A percentile compares a stretch with the other conserved stretches of the same genome.
Evolutionary conservation across 2,888 invertebrate genomes (phyloP).

Genomic region (Mimas tiliae): DNA sequence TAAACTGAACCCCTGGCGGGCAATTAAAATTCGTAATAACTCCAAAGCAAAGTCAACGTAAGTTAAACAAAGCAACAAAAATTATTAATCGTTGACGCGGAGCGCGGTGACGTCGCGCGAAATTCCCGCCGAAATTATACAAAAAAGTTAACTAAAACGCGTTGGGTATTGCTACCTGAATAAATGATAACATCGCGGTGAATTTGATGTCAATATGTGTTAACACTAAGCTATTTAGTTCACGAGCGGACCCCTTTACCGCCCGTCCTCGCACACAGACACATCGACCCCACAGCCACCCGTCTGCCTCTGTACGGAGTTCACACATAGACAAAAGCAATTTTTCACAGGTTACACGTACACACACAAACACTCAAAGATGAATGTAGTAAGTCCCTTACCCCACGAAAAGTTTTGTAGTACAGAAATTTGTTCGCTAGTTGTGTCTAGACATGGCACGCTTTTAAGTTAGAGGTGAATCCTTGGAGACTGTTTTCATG

Average conservation of each 20-base stretch:
- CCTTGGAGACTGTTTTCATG: constrained; percentile 67
- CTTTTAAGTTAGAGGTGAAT: constrained; percentile 78
- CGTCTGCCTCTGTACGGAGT: constrained; percentile 50
- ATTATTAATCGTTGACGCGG: constrained; percentile 74
- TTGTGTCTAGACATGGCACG: constrained; percentile 82
- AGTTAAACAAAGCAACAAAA: constrained; percentile 76
- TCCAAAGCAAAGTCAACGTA: constrained; percentile 72
- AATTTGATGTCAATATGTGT: constrained; percentile 85
- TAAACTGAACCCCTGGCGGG: constrained; percentile 57
- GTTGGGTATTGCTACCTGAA: constrained; percentile 80
- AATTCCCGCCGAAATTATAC: constrained; percentile 42
- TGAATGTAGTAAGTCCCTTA: constrained; percentile 76
- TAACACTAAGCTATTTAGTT: constrained; percentile 85
- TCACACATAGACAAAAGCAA: constrained; percentile 68
- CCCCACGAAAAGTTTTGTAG: constrained; percentile 81
- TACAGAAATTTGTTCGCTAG: constrained; percentile 80
- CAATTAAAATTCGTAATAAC: constrained; percentile 79
- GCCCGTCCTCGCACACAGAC: constrained; percentile 59
- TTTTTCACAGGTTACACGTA: constrained; percentile 78
- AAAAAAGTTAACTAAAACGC: constrained; percentile 68
- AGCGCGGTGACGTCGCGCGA: constrained; percentile 55
- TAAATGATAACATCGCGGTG: constrained; percentile 84
- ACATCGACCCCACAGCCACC: constrained; percentile 41
- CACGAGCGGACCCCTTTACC: constrained; percentile 76
- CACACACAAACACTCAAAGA: constrained; percentile 61